Evolutionary conservation across 1,140 invertebrate species (phyloP).

Genomic region (Atopsyche davidsoni): DNA sequence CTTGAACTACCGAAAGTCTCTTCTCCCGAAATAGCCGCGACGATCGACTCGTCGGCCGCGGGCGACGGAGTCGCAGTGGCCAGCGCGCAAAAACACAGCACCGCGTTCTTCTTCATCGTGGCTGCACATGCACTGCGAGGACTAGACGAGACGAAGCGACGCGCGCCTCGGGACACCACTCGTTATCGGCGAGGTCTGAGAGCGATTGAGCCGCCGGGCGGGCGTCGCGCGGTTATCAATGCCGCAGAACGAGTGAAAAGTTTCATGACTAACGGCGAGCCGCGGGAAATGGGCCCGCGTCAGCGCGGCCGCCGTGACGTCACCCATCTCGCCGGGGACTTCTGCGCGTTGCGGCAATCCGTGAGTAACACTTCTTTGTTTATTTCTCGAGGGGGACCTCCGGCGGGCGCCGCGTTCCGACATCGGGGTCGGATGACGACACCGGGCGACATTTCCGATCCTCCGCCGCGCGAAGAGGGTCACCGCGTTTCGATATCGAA

Average conservation of each 20-base stretch:
- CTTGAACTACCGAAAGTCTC: slow-evolving; percentile 9
- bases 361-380: too few species aligned
- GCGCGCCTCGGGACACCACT: background rate
- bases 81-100: slow-evolving; percentile 25
- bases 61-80: slow-evolving; percentile 12
- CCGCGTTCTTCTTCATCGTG: slow-evolving; percentile 28
- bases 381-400: too few species aligned
- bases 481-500: too few species aligned
- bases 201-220: slow-evolving; percentile 3
- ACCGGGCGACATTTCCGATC: too few species aligned
- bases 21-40: slow-evolving; percentile 16
- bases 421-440: too few species aligned
- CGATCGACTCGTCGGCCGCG: slow-evolving; percentile 11
- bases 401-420: too few species aligned
- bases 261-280: slow-evolving; percentile 16
- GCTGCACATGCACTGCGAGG: background rate
- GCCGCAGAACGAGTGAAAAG: slow-evolving; percentile 14
- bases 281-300: slow-evolving; percentile 17
- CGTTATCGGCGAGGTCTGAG: background rate
- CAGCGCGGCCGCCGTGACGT: slow-evolving; percentile 16
- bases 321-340: too few species aligned
- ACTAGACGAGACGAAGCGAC: background rate
- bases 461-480: too few species aligned
- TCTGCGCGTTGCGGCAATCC: too few species aligned
- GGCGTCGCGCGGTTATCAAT: slow-evolving; percentile 12